phyloP scores from a whole-genome alignment of 2,797 vertebrate genomes.

The Lophius americanus region DNA sequence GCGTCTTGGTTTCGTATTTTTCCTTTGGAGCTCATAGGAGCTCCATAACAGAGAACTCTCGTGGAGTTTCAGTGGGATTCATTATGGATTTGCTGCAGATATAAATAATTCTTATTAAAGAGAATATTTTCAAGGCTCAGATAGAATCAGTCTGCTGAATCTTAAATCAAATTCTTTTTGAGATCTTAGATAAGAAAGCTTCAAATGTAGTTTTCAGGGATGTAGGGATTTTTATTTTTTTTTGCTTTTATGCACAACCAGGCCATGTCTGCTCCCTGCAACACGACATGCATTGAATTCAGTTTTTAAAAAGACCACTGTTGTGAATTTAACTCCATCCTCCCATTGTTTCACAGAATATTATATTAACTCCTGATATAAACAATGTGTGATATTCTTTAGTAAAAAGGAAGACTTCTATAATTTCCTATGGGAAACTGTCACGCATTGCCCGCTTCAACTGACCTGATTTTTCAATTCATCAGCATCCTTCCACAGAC shows the following conservation, averaged over 20 bases:
- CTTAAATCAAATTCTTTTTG: slow-evolving; percentile 60
- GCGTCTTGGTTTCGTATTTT: slow-evolving; percentile 4
- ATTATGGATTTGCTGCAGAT: slow-evolving; percentile 13
- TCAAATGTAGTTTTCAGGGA: slow-evolving; percentile 46
- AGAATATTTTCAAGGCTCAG: slow-evolving; percentile 30
- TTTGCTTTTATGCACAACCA: slow-evolving; percentile 9
- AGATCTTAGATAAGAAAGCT: slow-evolving; percentile 40
- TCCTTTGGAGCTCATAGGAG: background rate
- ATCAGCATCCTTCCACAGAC: no score
- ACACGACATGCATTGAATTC: slow-evolving; percentile 2
- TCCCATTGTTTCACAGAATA: background rate
- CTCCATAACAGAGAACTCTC: slow-evolving; percentile 3
- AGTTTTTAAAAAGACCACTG: slow-evolving; percentile 10
- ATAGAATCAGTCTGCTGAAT: slow-evolving; percentile 48
- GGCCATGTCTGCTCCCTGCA: slow-evolving; percentile 8
- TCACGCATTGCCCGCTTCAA: slow-evolving; percentile 28
- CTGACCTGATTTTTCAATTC: slow-evolving; percentile 52
- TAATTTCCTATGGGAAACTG: slow-evolving; percentile 36
- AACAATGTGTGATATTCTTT: slow-evolving; percentile 11
- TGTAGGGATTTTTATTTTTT: slow-evolving; percentile 44
- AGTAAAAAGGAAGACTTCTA: slow-evolving; percentile 2
- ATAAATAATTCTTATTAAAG: slow-evolving; percentile 40
- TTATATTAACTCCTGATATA: slow-evolving; percentile 1
- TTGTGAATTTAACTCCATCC: no score
- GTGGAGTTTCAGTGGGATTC: slow-evolving; percentile 20